These are phyloP conservation scores for Oscheius sp. DNA, from an alignment of 2,888 invertebrate species.

Conservation along the genomic window DNA sequence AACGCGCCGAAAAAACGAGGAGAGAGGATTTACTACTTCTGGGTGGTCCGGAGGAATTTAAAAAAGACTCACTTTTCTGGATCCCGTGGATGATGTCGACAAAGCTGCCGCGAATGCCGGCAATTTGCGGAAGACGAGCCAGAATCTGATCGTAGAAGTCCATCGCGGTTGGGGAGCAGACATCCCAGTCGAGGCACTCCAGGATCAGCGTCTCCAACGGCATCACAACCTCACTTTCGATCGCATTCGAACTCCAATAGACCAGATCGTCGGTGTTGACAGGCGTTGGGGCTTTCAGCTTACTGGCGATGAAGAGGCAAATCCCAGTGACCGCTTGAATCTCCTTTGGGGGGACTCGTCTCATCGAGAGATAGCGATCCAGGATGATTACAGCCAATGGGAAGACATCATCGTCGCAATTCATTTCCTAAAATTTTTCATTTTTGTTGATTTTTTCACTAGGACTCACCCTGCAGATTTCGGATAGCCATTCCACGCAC, in stretches of 20 bases:
- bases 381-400: constrained; percentile 89
- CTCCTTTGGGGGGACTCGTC: constrained; percentile 84
- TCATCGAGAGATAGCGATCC: constrained; percentile 88
- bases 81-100: constrained; percentile 39
- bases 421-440: constrained; percentile 34
- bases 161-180: constrained; percentile 88
- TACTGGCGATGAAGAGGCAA: constrained; percentile 90
- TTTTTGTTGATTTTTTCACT: no score
- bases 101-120: constrained; percentile 40
- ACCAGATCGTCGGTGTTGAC: constrained; percentile 83
- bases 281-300: constrained; percentile 86
- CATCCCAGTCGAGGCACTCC: constrained; percentile 90
- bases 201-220: constrained; percentile 91
- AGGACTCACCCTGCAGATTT: constrained; percentile 41
- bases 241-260: constrained; percentile 92
- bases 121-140: constrained; percentile 45
- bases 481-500: constrained; percentile 52
- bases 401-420: constrained; percentile 77
- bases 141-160: constrained; percentile 88
- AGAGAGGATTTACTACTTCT: background rate
- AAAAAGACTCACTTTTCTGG: constrained; percentile 52
- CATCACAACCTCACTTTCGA: constrained; percentile 85
- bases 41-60: background rate
- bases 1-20: background rate
- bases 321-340: constrained; percentile 89